Conservation (phyloP, 2,888 invertebrate species). For the Sabatieria punctata region DNA sequence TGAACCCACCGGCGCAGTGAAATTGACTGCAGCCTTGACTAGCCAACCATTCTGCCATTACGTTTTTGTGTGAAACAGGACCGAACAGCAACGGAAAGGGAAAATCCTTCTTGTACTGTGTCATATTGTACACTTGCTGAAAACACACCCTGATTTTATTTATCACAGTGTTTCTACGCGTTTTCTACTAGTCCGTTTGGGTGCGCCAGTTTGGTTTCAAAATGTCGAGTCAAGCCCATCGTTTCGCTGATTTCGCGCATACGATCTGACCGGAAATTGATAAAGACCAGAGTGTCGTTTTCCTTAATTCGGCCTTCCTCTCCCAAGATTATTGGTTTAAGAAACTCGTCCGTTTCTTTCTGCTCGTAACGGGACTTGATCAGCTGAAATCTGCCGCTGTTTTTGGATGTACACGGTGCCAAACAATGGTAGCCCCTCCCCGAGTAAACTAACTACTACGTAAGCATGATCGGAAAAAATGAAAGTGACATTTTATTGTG, state of each 20-base stretch:
- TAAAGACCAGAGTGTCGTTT: conserved; percentile 36
- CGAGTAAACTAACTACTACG: no score
- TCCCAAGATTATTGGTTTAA: conserved; percentile 34
- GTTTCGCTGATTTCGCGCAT: conserved; percentile 35
- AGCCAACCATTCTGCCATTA: conserved; percentile 35
- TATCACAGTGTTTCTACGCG: no score
- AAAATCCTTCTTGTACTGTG: conserved; percentile 37
- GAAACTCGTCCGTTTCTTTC: conserved; percentile 35
- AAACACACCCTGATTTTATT: neutral
- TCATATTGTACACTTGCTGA: conserved; percentile 30
- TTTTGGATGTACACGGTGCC: no score
- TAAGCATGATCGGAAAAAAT: no score
- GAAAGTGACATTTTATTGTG: no score
- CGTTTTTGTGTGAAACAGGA: conserved; percentile 34
- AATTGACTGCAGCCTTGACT: conserved; percentile 30
- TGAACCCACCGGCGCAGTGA: conserved; percentile 35
- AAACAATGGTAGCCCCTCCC: no score
- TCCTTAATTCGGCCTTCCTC: conserved; percentile 30
- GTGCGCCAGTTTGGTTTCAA: conserved; percentile 20
- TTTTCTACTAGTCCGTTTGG: conserved; percentile 20
- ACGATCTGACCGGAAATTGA: conserved; percentile 36
- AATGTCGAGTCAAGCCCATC: conserved; percentile 25
- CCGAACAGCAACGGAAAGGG: conserved; percentile 34
- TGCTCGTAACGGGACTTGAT: conserved; percentile 29
- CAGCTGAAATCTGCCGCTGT: no score